These are phyloP conservation scores for Acromyrmex heyeri DNA, from an alignment of 1,140 invertebrate species.

Conservation along the genomic window DNA sequence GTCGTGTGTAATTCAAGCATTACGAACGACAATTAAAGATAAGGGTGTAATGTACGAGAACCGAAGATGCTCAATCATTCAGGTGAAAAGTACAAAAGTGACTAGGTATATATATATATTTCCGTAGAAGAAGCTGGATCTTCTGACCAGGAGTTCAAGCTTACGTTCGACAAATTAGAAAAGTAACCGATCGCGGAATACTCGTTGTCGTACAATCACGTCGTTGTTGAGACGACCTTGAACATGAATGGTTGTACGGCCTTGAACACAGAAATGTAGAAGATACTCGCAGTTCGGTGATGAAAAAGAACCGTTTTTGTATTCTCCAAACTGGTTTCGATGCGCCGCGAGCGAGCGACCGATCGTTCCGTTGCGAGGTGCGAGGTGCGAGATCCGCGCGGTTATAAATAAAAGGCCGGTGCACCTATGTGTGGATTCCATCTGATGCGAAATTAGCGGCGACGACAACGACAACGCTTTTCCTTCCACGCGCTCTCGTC, in stretches of 20 bases:
- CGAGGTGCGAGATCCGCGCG: constrained; percentile 22
- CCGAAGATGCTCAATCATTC: background rate
- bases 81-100: background rate
- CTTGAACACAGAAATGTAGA: constrained; percentile 54
- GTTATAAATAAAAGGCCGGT: constrained; percentile 56
- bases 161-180: background rate
- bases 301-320: constrained; percentile 57
- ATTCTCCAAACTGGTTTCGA: constrained; percentile 55
- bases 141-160: background rate
- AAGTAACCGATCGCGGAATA: constrained; percentile 27
- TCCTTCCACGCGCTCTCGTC: background rate
- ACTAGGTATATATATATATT: background rate
- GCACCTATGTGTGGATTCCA: constrained; percentile 31
- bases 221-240: constrained; percentile 44
- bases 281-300: constrained; percentile 49
- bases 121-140: background rate
- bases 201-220: background rate
- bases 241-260: constrained; percentile 46
- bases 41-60: too few relatives aligned
- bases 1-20: background rate
- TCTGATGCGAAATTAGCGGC: constrained; percentile 39
- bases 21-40: background rate
- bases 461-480: background rate
- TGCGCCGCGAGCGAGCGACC: constrained; percentile 22
- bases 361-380: background rate